These are phyloP conservation scores for Drosophila insularis DNA, from an alignment of 1,140 invertebrate species.

Conservation along the genomic window DNA sequence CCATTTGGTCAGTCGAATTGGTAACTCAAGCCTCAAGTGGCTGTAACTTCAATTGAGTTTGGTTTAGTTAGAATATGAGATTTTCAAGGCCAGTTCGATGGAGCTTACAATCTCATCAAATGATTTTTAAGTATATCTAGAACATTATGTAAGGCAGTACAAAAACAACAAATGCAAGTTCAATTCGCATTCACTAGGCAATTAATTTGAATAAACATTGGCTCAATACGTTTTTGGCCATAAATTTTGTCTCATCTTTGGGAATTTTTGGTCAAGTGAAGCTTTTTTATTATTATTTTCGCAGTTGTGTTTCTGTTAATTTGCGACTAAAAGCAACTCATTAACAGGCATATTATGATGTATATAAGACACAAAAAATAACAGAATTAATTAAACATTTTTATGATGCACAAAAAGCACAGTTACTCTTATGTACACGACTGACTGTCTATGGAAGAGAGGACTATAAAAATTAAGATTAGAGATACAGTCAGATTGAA, in stretches of 20 bases:
- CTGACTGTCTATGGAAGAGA: slow-evolving; percentile 4
- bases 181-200: slow-evolving; percentile 7
- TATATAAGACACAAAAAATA: slow-evolving; percentile 29
- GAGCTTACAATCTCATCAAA: slow-evolving; percentile 30
- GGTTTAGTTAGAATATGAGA: slow-evolving; percentile 48
- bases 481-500: slow-evolving; percentile 26
- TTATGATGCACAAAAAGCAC: slow-evolving; percentile 48
- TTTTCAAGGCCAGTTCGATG: slow-evolving; percentile 51
- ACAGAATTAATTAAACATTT: slow-evolving; percentile 53
- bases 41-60: slow-evolving; percentile 47
- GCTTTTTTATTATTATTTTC: not conserved
- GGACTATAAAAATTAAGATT: slow-evolving; percentile 38
- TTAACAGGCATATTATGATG: slow-evolving; percentile 47
- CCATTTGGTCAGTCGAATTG: slow-evolving; percentile 44
- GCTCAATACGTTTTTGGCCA: not conserved
- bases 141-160: slow-evolving; percentile 29
- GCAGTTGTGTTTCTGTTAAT: slow-evolving; percentile 27
- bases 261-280: slow-evolving; percentile 17
- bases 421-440: slow-evolving; percentile 28
- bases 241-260: slow-evolving; percentile 5
- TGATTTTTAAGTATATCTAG: slow-evolving; percentile 32
- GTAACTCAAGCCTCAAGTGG: slow-evolving; percentile 26
- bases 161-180: slow-evolving; percentile 13
- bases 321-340: slow-evolving; percentile 49
- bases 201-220: slow-evolving; percentile 16